Base-by-base conservation (phyloP, 2,113 vertebrate species). In the Oreochromis spilurus region DNA sequence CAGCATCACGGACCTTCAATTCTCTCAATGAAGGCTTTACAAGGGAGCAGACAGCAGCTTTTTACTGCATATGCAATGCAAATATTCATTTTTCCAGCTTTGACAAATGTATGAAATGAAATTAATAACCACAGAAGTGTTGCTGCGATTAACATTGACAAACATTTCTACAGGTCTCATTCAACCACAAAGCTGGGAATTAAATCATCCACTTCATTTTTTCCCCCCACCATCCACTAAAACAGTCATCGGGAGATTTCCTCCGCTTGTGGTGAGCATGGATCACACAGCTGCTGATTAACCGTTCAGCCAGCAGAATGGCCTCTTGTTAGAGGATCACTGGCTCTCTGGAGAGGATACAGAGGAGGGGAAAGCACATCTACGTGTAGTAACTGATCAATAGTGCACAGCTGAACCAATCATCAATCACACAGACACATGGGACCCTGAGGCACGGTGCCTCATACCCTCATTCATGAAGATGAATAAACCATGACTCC, bases 381-480 rank as follows among this genome's bases (percentile, higher is more conserved):
- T 79, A 57, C 57, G 52, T 85, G 83, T 77, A 83, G 67, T 55
- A 88, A 85, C 84, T 82, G 88, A 95, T 96, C 94, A 92, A 92
- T 95, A 88, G 36, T 31, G 60, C 83, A 84, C 58, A 72, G 87
- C 91, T 86, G 89, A 93, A 93, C 84, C 80, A 83, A 26, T 67
- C 93, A 94, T 95, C 91, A 87, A 93, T 94, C 93, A 94, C 45
- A 38, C 1, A 9, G 85, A 91, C 87, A 75, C 87, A 31, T 79
- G 85, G 80, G 93, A 89, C 79, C 81, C 6, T n/a, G 4, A 36
- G 52, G 77, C 58, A 40, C n/a, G 11, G n/a, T 17, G 52, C 84
- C 19, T 84, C 83, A 77, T 13, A 88, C 62, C 26, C 72, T 86
- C 54, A 84, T 84, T 79, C 75, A 75, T 79, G 79, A 72, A 40